These are phyloP conservation scores for Uropsilus gracilis DNA, from an alignment of 2,113 vertebrate genomes.

Conservation along the genomic window DNA sequence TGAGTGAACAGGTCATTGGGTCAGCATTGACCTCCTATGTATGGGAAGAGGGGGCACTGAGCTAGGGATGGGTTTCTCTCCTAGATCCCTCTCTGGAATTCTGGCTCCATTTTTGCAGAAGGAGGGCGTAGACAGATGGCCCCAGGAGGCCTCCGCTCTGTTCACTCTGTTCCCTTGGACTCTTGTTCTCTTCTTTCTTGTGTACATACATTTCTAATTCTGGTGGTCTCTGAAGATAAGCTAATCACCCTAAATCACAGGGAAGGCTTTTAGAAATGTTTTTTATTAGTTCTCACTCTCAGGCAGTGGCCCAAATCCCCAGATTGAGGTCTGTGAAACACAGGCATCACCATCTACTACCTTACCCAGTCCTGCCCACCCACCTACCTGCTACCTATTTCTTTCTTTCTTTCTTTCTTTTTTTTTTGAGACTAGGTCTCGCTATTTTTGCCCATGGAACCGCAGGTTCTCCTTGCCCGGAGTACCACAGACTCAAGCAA, in stretches of 20 bases:
- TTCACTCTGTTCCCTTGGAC: not conserved
- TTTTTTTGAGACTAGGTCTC: too few species aligned
- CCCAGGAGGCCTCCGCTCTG: rapidly evolving
- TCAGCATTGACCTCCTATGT: not conserved
- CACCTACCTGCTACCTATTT: too few species aligned
- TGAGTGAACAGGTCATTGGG: not conserved
- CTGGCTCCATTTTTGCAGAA: not conserved
- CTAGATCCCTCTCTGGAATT: not conserved
- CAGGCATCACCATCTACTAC: not conserved
- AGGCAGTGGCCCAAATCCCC: not conserved
- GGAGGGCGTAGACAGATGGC: not conserved
- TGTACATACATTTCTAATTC: not conserved
- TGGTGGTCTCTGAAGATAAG: not conserved
- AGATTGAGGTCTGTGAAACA: not conserved
- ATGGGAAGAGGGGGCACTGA: not conserved
- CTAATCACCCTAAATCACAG: not conserved
- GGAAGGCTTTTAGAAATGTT: not conserved
- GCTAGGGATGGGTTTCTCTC: not conserved
- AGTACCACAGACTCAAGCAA: too few species aligned
- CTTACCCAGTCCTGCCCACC: not conserved
- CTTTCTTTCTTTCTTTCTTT: too few species aligned
- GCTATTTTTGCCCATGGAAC: too few species aligned
- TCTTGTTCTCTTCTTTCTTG: not conserved
- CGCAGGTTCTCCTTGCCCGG: too few species aligned
- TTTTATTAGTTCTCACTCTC: not conserved